phyloP scores from a whole-genome alignment of 2,797 vertebrate species.

The Mormyrops boulengeri region DNA sequence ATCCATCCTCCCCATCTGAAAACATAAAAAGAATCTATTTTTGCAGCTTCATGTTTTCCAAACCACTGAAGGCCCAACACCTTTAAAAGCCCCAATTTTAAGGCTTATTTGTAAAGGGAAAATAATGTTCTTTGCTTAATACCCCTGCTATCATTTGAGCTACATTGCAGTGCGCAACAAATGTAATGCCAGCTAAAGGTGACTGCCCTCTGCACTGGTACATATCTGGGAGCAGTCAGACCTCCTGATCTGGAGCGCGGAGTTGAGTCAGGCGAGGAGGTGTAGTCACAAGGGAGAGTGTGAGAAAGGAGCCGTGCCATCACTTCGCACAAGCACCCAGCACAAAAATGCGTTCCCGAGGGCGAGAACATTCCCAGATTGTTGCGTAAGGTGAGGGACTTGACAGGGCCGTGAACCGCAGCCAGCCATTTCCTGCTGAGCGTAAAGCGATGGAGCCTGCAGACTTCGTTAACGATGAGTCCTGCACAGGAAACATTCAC shows the following conservation, averaged over 20 bases:
- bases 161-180: background rate
- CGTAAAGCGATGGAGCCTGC: background rate
- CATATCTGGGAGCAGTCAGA: background rate
- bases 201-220: background rate
- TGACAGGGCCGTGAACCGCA: background rate
- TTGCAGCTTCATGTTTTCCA: background rate
- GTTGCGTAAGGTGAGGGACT: conserved; percentile 1
- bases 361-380: background rate
- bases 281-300: background rate
- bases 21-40: background rate
- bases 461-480: background rate
- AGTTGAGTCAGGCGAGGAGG: background rate
- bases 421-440: background rate
- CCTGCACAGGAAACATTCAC: background rate
- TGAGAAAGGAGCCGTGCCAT: background rate
- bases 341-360: background rate
- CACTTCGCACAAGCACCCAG: background rate
- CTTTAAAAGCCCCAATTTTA: background rate
- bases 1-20: background rate
- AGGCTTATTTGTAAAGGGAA: background rate
- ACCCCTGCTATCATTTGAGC: background rate
- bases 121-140: background rate
- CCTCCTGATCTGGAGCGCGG: background rate
- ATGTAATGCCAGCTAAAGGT: background rate
- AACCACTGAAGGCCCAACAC: background rate